Conservation (phyloP, 2,113 vertebrate genomes). For the Myiozetetes cayanensis region DNA sequence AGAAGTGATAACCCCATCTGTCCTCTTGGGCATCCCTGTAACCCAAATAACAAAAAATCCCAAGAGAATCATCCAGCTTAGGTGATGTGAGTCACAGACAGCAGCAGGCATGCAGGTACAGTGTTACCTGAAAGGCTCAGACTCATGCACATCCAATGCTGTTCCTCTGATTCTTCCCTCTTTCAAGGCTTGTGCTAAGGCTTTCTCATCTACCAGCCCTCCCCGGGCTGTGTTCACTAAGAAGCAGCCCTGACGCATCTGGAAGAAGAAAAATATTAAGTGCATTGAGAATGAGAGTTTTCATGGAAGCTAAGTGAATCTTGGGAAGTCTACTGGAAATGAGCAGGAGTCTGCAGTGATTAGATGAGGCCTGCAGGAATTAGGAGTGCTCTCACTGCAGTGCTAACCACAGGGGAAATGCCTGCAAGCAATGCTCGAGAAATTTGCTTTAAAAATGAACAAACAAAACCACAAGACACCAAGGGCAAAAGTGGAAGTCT, state of each 20-base stretch:
- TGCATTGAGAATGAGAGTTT: slow-evolving; percentile 14
- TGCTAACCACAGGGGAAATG: slow-evolving; percentile 43
- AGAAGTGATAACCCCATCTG: not conserved
- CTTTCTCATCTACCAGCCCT: slow-evolving; percentile 88
- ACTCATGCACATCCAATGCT: slow-evolving; percentile 87
- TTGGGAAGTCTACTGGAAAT: slow-evolving; percentile 45
- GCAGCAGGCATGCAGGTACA: not conserved
- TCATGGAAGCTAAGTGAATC: not conserved
- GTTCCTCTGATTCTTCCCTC: slow-evolving; percentile 90
- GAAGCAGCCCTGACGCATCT: slow-evolving; percentile 92
- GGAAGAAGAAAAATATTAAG: slow-evolving; percentile 18
- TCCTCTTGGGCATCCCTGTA: not conserved
- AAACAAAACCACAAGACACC: not conserved
- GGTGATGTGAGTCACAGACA: not conserved
- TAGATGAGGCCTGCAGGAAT: slow-evolving; percentile 37
- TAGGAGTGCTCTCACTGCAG: slow-evolving; percentile 47
- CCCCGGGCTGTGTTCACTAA: slow-evolving; percentile 89
- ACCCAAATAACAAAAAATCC: not conserved
- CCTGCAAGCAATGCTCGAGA: slow-evolving; percentile 52
- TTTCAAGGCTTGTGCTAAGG: slow-evolving; percentile 87
- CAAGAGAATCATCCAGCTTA: not conserved
- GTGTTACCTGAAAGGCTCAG: slow-evolving; percentile 86
- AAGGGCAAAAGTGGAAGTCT: slow-evolving; percentile 41
- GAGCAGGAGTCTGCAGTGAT: slow-evolving; percentile 47
- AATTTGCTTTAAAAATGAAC: slow-evolving; percentile 40